These are phyloP conservation scores for Ellobius talpinus DNA, from an alignment of 2,113 vertebrate species.

Conservation along the genomic window DNA sequence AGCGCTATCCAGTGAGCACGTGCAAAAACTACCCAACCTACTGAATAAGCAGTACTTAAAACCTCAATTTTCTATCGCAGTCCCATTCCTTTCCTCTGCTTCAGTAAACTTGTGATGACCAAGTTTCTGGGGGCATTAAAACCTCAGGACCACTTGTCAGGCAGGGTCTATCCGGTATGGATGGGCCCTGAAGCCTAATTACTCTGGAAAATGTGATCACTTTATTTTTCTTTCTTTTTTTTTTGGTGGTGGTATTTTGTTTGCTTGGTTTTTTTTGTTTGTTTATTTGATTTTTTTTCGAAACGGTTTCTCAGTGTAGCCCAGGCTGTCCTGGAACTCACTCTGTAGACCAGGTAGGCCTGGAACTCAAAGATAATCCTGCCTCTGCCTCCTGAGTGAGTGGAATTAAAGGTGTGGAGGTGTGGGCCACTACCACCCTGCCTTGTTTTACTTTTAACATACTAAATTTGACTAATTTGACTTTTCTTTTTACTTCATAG, in stretches of 20 bases:
- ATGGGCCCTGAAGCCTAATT: neutral
- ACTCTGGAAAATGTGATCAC: neutral
- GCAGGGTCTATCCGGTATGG: neutral
- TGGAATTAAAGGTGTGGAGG: no score
- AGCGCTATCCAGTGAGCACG: neutral
- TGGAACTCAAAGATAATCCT: neutral
- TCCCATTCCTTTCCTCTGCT: accelerated
- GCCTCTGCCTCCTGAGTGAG: no score
- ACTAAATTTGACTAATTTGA: neutral
- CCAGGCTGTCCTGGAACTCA: neutral
- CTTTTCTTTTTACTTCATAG: neutral
- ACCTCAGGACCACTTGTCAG: neutral
- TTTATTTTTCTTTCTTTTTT: no score
- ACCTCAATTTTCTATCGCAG: accelerated
- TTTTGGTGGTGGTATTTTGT: neutral
- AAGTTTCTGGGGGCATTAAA: accelerated
- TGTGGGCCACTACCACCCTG: neutral
- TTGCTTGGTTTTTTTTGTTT: neutral
- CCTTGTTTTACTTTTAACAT: neutral
- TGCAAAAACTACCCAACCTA: neutral
- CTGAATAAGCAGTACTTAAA: neutral
- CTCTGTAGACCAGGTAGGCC: no score
- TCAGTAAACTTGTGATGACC: neutral
- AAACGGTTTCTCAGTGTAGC: neutral
- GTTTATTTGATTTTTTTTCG: neutral